These are phyloP conservation scores for Pammene aurita DNA, from an alignment of 2,888 invertebrate species.

Conservation along the genomic window DNA sequence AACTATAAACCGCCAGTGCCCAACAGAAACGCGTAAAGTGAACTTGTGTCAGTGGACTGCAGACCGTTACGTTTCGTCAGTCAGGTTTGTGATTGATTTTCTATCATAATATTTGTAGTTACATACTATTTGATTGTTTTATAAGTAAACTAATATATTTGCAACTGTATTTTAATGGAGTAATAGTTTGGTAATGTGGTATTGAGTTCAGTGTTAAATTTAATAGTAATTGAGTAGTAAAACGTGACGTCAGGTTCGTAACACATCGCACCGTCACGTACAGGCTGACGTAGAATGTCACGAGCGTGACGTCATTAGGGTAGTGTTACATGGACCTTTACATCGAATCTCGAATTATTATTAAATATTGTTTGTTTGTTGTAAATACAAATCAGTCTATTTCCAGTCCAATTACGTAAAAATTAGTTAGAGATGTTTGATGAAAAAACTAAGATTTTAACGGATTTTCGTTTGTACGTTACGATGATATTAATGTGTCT, in stretches of 20 bases:
- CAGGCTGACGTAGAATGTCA: not conserved
- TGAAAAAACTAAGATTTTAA: too few species aligned
- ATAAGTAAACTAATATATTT: too few species aligned
- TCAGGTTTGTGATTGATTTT: conserved; percentile 1
- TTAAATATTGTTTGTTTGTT: not conserved
- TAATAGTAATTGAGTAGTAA: not conserved
- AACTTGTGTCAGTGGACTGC: not conserved
- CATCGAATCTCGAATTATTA: conserved; percentile 2
- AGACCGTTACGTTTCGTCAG: not conserved
- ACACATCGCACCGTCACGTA: not conserved
- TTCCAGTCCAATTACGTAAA: too few species aligned
- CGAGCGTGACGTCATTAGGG: not conserved
- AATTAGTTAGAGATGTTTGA: too few species aligned
- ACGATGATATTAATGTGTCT: too few species aligned
- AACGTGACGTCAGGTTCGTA: not conserved
- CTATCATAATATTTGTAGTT: not conserved
- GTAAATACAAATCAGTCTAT: too few species aligned
- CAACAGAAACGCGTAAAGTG: not conserved
- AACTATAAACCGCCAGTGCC: too few species aligned
- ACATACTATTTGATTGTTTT: not conserved
- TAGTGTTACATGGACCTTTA: not conserved
- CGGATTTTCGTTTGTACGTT: too few species aligned
- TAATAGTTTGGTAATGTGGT: too few species aligned
- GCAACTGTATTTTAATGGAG: too few species aligned
- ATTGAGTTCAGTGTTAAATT: not conserved